These are phyloP conservation scores for Aurelia coerulea DNA, from an alignment of 30 jellyfish, hydroid and myxozoan species.

Conservation along the genomic window DNA sequence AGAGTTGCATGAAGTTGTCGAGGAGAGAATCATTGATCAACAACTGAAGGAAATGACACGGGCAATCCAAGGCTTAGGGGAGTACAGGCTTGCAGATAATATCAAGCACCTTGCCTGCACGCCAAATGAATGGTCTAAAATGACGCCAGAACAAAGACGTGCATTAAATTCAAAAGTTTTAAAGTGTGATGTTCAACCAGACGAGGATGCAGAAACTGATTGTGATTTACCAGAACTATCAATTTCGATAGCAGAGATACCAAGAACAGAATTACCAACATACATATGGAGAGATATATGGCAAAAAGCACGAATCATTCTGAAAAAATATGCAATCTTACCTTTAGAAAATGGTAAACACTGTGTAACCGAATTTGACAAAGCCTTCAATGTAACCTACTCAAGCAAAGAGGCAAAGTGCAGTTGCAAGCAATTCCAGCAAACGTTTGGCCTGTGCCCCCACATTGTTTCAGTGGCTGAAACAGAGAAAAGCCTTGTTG, in stretches of 20 bases:
- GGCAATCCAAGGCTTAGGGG: slow-evolving; percentile 38
- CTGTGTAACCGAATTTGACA: slow-evolving; percentile 12
- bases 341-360: not conserved
- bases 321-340: slow-evolving; percentile 4
- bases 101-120: slow-evolving; percentile 16
- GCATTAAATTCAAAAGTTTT: not conserved
- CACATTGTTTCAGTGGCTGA: slow-evolving; percentile 5
- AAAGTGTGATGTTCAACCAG: not conserved
- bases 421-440: slow-evolving; percentile 9
- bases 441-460: slow-evolving; percentile 18
- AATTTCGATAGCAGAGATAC: slow-evolving; percentile 6
- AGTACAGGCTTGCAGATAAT: slow-evolving; percentile 21
- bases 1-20: slow-evolving; percentile 14
- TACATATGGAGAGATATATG: slow-evolving; percentile 21
- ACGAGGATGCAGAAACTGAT: not conserved
- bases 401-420: slow-evolving; percentile 2
- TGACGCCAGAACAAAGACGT: slow-evolving; percentile 16
- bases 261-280: slow-evolving; percentile 6
- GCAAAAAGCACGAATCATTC: slow-evolving; percentile 7
- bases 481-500: not conserved
- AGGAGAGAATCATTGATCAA: not conserved
- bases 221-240: not conserved
- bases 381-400: slow-evolving; percentile 10
- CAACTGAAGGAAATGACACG: slow-evolving; percentile 6
- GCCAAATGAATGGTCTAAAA: slow-evolving; percentile 16